A percentile compares a stretch with the other conserved stretches of the same genome.
phyloP scores from a whole-genome alignment of 2,888 invertebrate species.

The Linyphia triangularis region DNA sequence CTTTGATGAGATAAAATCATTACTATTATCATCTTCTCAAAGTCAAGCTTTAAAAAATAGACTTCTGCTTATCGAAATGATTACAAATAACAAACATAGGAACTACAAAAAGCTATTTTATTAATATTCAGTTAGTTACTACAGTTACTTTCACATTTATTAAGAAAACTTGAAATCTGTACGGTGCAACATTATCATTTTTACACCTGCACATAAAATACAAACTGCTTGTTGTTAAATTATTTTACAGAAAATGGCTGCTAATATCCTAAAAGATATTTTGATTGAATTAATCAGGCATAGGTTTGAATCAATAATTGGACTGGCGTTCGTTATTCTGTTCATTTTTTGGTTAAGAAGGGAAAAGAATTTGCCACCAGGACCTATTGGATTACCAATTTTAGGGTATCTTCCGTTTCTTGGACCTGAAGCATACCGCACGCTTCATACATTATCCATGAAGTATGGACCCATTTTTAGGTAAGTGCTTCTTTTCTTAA shows the following conservation, averaged over 20 bases:
- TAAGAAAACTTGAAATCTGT: too few relatives aligned
- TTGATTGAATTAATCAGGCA: not conserved
- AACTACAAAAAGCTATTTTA: too few relatives aligned
- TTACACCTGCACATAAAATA: too few relatives aligned
- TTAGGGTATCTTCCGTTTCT: constrained; percentile 76
- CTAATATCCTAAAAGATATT: not conserved
- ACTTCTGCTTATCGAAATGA: too few relatives aligned
- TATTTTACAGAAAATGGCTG: not conserved
- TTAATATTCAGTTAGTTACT: too few relatives aligned
- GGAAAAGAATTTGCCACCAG: constrained; percentile 71
- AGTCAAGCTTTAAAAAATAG: too few relatives aligned
- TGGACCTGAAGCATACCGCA: constrained; percentile 63
- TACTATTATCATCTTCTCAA: too few relatives aligned
- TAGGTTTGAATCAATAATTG: not conserved
- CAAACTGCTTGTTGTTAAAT: too few relatives aligned
- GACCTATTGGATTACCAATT: constrained; percentile 76
- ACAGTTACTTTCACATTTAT: too few relatives aligned
- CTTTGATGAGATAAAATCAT: too few relatives aligned
- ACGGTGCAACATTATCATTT: too few relatives aligned
- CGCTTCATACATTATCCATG: constrained; percentile 63
- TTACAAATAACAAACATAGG: too few relatives aligned
- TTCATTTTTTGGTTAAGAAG: not conserved
- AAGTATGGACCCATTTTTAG: constrained; percentile 76
- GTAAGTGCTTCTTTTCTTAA: constrained; percentile 32
- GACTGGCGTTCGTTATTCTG: not conserved